phyloP scores from a whole-genome alignment of 37 sponge, comb jelly and placozoan genomes.

The Mnemiopsis leidyi region DNA sequence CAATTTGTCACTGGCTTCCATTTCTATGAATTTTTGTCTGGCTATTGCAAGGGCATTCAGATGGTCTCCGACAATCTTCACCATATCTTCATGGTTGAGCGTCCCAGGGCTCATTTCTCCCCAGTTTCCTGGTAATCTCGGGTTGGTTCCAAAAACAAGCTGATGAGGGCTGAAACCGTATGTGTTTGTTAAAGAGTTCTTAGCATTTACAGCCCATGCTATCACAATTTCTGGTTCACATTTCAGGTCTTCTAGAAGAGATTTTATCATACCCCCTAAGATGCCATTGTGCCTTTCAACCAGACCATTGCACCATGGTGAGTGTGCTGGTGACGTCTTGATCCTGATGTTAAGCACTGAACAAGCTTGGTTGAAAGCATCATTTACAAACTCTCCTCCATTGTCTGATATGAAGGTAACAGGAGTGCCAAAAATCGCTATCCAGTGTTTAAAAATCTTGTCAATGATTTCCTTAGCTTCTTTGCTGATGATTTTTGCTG shows the following conservation, averaged over 20 bases:
- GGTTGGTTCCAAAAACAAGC: constrained; percentile 20
- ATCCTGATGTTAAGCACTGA: background rate
- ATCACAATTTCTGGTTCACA: background rate
- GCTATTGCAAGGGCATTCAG: background rate
- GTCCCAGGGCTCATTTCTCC: background rate
- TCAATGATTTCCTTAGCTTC: background rate
- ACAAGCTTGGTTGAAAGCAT: background rate
- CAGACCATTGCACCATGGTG: constrained; percentile 17
- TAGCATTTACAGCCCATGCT: constrained; percentile 43
- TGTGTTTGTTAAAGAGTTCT: background rate
- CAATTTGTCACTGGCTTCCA: background rate
- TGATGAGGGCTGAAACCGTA: constrained; percentile 15
- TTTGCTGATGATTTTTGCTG: background rate
- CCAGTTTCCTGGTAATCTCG: background rate
- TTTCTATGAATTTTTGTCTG: constrained; percentile 1
- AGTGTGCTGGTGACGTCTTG: background rate
- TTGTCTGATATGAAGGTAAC: constrained; percentile 4
- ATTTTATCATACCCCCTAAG: background rate
- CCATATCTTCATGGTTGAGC: background rate
- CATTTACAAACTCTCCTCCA: constrained; percentile 29
- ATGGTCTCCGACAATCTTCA: background rate
- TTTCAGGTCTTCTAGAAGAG: background rate
- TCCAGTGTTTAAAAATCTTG: background rate
- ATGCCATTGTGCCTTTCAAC: background rate
- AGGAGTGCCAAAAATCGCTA: background rate